Evolutionary conservation across 2,888 invertebrate species (phyloP).

Genomic region (Eupithecia centaureata): DNA sequence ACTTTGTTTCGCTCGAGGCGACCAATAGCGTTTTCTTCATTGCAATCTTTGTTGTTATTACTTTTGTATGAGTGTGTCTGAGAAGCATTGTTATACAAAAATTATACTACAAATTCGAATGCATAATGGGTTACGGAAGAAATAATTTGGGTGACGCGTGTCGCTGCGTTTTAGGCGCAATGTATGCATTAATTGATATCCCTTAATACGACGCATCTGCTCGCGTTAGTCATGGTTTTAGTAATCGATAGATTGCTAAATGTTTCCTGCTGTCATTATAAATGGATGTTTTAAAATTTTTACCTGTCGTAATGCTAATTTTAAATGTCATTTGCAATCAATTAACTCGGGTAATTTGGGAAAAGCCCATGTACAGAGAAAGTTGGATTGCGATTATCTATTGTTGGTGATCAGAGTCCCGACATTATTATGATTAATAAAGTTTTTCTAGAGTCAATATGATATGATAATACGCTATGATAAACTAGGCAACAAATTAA

Average conservation of each 20-base stretch:
- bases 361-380: neutral
- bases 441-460: neutral
- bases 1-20: conserved; percentile 49
- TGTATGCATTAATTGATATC: neutral
- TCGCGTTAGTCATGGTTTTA: neutral
- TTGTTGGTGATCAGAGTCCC: neutral
- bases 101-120: neutral
- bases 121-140: too few relatives aligned
- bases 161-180: neutral
- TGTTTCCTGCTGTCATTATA: neutral
- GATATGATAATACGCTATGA: neutral
- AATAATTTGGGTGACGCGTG: neutral
- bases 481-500: conserved; percentile 21
- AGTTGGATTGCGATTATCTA: neutral
- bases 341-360: neutral
- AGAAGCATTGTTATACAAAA: neutral
- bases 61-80: conserved; percentile 43
- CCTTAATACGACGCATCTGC: neutral
- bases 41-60: conserved; percentile 65
- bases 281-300: neutral
- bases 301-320: neutral
- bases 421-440: neutral
- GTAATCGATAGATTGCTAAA: neutral
- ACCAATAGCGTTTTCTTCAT: conserved; percentile 63
- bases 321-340: neutral